These are phyloP conservation scores for Crypturellus undulatus DNA, from an alignment of 2,113 vertebrate genomes.

Conservation along the genomic window DNA sequence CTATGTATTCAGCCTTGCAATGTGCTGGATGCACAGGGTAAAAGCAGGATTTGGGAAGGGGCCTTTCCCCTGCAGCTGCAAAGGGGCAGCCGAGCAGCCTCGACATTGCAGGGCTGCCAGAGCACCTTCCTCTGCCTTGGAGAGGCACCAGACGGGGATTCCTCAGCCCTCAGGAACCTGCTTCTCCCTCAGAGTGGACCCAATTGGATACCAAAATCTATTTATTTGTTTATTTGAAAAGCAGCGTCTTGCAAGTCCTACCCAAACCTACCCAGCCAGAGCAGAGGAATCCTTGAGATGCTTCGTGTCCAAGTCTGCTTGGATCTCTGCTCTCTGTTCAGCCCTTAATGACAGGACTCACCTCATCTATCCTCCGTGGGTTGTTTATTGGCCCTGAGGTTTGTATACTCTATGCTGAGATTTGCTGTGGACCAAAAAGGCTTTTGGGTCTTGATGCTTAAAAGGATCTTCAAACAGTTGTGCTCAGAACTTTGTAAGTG, in stretches of 20 bases:
- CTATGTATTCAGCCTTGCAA: not conserved
- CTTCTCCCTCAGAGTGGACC: not conserved
- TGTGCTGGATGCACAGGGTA: rapidly evolving
- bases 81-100: not conserved
- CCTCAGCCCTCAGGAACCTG: not conserved
- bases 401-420: not conserved
- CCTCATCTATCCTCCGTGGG: not conserved
- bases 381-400: not conserved
- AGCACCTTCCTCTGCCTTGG: not conserved
- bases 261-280: no score
- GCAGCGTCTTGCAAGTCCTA: not conserved
- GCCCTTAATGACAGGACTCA: not conserved
- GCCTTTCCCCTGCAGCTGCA: not conserved
- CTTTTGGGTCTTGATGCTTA: not conserved
- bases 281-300: not conserved
- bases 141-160: not conserved
- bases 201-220: not conserved
- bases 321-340: not conserved
- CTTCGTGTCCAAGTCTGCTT: no score
- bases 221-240: not conserved
- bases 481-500: not conserved
- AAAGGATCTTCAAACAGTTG: not conserved
- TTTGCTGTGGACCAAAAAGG: not conserved
- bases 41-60: not conserved
- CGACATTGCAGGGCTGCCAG: no score